Evolutionary conservation across 2,113 vertebrate genomes (phyloP).

Genomic region (Aleadryas rufinucha): DNA sequence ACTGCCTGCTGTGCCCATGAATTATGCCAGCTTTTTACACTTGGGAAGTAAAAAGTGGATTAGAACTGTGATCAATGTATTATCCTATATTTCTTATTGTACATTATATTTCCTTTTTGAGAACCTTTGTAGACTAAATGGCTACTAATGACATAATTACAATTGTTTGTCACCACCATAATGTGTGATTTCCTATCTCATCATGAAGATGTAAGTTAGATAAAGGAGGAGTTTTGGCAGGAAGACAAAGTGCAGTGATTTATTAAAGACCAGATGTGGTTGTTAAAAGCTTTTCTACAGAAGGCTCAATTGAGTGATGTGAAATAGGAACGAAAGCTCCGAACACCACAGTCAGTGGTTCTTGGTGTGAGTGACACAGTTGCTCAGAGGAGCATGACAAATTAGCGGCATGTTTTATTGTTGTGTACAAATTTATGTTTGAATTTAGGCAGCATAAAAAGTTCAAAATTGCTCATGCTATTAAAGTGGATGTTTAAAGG

Average conservation of each 20-base stretch:
- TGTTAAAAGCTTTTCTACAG: constrained; percentile 84
- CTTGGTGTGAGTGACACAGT: constrained; percentile 67
- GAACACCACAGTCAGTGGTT: constrained; percentile 50
- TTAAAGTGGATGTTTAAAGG: constrained; percentile 54
- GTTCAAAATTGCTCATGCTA: constrained; percentile 29
- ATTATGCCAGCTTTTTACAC: constrained; percentile 80
- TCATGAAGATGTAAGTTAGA: constrained; percentile 91
- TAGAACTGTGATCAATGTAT: constrained; percentile 79
- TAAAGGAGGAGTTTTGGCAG: constrained; percentile 92
- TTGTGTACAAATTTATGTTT: constrained; percentile 63
- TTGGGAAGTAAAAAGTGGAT: constrained; percentile 76
- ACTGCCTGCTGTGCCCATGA: constrained; percentile 80
- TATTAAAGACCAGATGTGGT: constrained; percentile 89
- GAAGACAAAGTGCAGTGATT: constrained; percentile 90
- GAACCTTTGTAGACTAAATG: constrained; percentile 85
- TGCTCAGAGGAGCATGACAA: constrained; percentile 66
- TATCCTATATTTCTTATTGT: constrained; percentile 81
- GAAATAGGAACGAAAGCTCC: constrained; percentile 63
- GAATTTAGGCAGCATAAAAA: constrained; percentile 64
- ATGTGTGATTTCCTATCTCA: constrained; percentile 90
- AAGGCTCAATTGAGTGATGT: constrained; percentile 74
- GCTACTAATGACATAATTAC: constrained; percentile 91
- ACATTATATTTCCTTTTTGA: constrained; percentile 76
- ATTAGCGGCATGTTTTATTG: constrained; percentile 66
- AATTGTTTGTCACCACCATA: constrained; percentile 93